A percentile compares a stretch with the other conserved stretches of the same genome.
Evolutionary conservation across 2,113 vertebrate species (phyloP).

Genomic region (Alexandromys fortis): DNA sequence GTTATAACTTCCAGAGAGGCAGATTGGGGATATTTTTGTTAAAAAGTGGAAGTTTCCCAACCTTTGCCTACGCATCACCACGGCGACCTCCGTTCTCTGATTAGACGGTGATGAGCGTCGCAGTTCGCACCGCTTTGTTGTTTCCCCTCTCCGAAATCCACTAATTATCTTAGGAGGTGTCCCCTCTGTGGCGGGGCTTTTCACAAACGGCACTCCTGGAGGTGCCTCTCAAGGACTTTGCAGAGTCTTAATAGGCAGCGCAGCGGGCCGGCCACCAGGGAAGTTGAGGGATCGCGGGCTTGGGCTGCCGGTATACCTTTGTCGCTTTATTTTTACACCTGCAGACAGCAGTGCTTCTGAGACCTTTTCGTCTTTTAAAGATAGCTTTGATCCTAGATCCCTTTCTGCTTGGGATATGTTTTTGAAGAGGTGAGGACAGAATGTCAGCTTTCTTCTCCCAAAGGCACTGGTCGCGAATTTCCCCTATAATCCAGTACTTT

Average conservation of each 20-base stretch:
- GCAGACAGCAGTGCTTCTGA: constrained; percentile 83
- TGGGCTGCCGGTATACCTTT: constrained; percentile 77
- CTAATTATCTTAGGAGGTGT: constrained; percentile 80
- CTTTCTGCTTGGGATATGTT: constrained; percentile 82
- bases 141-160: constrained; percentile 65
- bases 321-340: constrained; percentile 81
- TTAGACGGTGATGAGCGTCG: constrained; percentile 57
- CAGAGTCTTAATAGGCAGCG: constrained; percentile 75
- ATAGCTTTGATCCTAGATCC: constrained; percentile 80
- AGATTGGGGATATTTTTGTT: constrained; percentile 72
- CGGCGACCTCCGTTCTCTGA: constrained; percentile 65
- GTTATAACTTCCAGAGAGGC: constrained; percentile 67
- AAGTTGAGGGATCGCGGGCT: constrained; percentile 78
- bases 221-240: constrained; percentile 80
- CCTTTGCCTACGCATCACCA: constrained; percentile 71
- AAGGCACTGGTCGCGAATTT: constrained; percentile 80
- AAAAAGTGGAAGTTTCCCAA: constrained; percentile 76
- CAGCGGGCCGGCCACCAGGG: constrained; percentile 75
- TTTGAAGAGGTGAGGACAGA: constrained; percentile 82
- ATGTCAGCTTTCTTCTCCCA: constrained; percentile 84
- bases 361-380: constrained; percentile 82
- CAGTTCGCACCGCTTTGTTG: constrained; percentile 73
- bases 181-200: constrained; percentile 70
- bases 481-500: constrained; percentile 80
- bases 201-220: constrained; percentile 77